Evolutionary conservation across 2,113 vertebrate genomes (phyloP), one percentile per base, ranked within the genome.

Genomic region (Coryphaenoides rupestris): DNA sequence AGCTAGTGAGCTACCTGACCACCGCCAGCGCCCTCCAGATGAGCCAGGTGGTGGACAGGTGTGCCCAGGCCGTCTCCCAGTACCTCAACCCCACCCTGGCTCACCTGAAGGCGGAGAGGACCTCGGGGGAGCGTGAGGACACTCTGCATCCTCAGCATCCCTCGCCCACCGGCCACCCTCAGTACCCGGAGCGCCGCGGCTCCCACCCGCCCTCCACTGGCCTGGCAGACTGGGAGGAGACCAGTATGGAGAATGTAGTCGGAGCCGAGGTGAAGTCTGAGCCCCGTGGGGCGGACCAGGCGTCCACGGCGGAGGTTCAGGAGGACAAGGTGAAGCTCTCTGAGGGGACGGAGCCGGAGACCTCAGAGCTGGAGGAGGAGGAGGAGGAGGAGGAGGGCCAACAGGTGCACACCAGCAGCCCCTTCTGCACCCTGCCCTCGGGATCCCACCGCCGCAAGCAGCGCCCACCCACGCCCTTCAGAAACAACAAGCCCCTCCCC

Each of bases 1-100:
- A 90, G 12, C 75, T 91, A 58, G 76, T 90, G 46, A 79, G 59
- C 75, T 90, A 87, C 70, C 77, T 90, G 56, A 87, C 84, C 0
- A 78, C 87, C 0, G 88, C 89, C 19, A 89, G 88, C 21, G 84
- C 72, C 1, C 71, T 90, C 49, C 89, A 86, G 69, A 91, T 90
- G 87, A 82, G 66, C 53, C 78, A 83, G 19, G 89, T 89, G 60
- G 82, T 87, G 47, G 88, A 91, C 53, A 80, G 72, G 60, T 90
- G 88, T 40, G 50, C 73, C 4, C 79, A 85, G 64, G 85, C 88
- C 0, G 13, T 91, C 13, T 84, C 87, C 17, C 70, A 71, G 52
- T 85, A 83, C 64, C 67, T 91, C 16, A 69, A 71, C 28, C 83
- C 84, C 33, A 76, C 73, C 2, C 40, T 73, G 0, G 70, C 76